Base-by-base conservation (phyloP, 1,140 invertebrate species). In the Epicauta chinensis region DNA sequence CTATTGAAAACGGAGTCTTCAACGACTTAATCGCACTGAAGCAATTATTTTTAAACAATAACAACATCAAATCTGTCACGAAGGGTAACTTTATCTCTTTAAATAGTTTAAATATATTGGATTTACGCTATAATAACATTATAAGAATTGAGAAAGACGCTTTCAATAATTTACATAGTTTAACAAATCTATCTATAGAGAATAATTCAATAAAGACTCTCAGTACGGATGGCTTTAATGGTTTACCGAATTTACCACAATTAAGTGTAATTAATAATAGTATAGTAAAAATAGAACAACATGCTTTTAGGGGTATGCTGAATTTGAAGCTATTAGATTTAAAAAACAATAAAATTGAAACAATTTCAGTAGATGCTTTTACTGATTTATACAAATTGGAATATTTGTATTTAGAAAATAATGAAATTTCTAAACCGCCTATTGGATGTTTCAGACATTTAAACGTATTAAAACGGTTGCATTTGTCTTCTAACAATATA, bases 91-190 rank as follows among this genome's bases (percentile, higher is more conserved):
- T 44, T 17, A 34, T 29, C 1, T 12, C 14, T 17, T 31, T 55
- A 11, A 36, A 23, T 2, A 2, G 29, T 13, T 31, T 58, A 6
- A 31, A 37, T 54, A 32, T 11, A 14, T 23, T 54, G 10, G 34
- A 49, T 10, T 31, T 54, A 23, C 40, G 36, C 34, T 7, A 51
- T 32, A 58, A 58, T 30, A 9, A 37, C 11, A 47, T 58, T 6
- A 16, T 13, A n/a, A 12, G 14, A 15, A 39, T 56, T 5, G 12
- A 23, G 2, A 14, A 34, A 10, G 7, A 37, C 3, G 14, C 16
- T 9, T 56, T 56, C 17, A 29, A 7, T 15, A 30, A 29, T 11
- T 32, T 54, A 35, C 0, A 10, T 3, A 54, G 31, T 29, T 34
- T 54, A 13, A 29, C 32, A 16, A 16, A 11, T 13, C 31, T 54